Evolutionary conservation across 2,888 invertebrate species (phyloP).

Genomic region (Odontomyia ornata): DNA sequence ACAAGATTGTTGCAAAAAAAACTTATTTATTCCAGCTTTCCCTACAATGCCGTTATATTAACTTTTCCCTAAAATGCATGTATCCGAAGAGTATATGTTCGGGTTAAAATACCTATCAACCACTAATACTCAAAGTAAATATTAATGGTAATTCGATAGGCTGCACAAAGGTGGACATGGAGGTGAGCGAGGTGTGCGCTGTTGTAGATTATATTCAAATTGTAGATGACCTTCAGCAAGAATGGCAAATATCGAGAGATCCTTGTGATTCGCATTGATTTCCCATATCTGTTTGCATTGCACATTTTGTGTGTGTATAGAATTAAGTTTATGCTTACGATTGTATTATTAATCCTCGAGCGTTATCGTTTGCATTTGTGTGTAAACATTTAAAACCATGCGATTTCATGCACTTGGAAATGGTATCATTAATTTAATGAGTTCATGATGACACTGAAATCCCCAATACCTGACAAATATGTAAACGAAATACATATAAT

Average conservation of each 20-base stretch:
- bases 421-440: constrained; percentile 51
- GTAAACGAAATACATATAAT: not conserved
- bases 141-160: constrained; percentile 18
- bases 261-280: not conserved
- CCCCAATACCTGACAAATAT: constrained; percentile 21
- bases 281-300: constrained; percentile 10
- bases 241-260: constrained; percentile 18
- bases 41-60: too few species aligned
- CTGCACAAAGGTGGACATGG: not conserved
- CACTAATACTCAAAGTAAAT: not conserved
- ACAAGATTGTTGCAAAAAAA: too few species aligned
- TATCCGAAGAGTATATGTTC: not conserved
- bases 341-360: constrained; percentile 50
- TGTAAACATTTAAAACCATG: constrained; percentile 50
- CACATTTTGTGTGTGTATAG: constrained; percentile 17
- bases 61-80: not conserved
- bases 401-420: constrained; percentile 50
- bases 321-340: constrained; percentile 46
- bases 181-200: too few species aligned
- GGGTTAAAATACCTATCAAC: not conserved
- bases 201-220: not conserved
- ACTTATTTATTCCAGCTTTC: too few species aligned
- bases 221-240: constrained; percentile 11
- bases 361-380: constrained; percentile 47
- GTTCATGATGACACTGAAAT: constrained; percentile 46